A percentile compares a stretch with the other conserved stretches of the same genome.
These are phyloP conservation scores for Leucoptera coffeella DNA, from an alignment of 2,888 invertebrate species.

Conservation along the genomic window DNA sequence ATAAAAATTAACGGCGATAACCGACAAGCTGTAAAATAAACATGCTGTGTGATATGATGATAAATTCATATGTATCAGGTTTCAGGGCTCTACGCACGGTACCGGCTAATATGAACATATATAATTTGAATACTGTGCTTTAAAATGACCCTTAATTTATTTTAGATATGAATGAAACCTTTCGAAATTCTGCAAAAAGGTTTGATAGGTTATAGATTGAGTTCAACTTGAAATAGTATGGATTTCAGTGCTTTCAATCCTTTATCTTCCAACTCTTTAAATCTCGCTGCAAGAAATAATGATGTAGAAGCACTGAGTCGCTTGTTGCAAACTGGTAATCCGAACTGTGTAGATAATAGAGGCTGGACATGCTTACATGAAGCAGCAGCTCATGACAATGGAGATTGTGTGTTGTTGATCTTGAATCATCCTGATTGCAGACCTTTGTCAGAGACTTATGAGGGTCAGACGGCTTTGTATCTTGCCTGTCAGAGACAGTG, in stretches of 20 bases:
- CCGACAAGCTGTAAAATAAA: no score
- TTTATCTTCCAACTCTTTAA: constrained; percentile 33
- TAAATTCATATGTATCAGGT: no score
- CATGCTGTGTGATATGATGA: no score
- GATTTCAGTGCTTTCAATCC: constrained; percentile 49
- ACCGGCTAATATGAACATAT: no score
- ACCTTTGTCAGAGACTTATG: constrained; percentile 31
- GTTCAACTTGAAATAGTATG: no score
- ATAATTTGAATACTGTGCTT: no score
- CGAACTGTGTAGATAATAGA: constrained; percentile 41
- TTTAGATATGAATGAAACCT: no score
- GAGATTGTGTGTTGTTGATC: constrained; percentile 24
- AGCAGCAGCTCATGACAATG: constrained; percentile 35
- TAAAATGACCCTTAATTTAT: no score
- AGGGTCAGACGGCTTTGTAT: constrained; percentile 42
- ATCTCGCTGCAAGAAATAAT: constrained; percentile 34
- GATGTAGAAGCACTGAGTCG: constrained; percentile 20
- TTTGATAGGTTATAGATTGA: no score
- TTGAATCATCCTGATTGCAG: constrained; percentile 23
- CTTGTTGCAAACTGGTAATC: constrained; percentile 32
- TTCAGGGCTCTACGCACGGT: no score
- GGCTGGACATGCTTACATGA: constrained; percentile 51
- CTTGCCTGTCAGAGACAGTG: constrained; percentile 27
- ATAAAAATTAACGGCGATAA: no score
- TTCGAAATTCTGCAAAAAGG: no score